Evolutionary conservation across 2,113 vertebrate genomes (phyloP).

Genomic region (Otus sunia): DNA sequence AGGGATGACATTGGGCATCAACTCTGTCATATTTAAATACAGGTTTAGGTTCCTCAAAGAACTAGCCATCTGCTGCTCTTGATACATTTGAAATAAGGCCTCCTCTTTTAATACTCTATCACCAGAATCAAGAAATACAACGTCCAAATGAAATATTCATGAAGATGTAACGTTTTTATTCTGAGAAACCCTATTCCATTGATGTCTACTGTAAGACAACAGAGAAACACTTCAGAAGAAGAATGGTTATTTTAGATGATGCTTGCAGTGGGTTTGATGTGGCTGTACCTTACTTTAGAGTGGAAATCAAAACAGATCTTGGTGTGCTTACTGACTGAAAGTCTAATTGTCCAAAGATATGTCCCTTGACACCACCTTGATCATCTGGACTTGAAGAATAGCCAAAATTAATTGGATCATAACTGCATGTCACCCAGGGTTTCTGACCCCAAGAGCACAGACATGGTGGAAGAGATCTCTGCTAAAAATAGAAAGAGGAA

Average conservation of each 20-base stretch:
- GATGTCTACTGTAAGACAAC: neutral
- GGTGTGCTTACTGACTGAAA: neutral
- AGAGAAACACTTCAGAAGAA: neutral
- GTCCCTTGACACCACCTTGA: neutral
- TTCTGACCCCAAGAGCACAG: neutral
- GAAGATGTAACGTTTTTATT: neutral
- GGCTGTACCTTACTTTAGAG: neutral
- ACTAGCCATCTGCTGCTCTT: neutral
- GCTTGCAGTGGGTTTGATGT: neutral
- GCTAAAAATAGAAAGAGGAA: neutral
- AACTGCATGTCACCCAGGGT: neutral
- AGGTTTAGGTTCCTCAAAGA: neutral
- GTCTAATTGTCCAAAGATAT: neutral
- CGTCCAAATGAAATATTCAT: neutral
- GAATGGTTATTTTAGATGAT: neutral
- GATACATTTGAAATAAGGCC: neutral
- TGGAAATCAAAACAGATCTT: neutral
- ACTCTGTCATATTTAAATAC: neutral
- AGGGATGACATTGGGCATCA: neutral
- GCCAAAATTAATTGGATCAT: neutral
- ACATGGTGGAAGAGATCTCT: neutral
- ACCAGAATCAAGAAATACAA: neutral
- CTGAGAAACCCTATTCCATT: neutral
- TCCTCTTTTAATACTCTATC: neutral
- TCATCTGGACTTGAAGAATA: neutral